Percentiles rank a stretch among this genome's conserved stretches.
These are phyloP conservation scores for Petrolisthes manimaculis DNA, from an alignment of 2,888 invertebrate species.

Conservation along the genomic window DNA sequence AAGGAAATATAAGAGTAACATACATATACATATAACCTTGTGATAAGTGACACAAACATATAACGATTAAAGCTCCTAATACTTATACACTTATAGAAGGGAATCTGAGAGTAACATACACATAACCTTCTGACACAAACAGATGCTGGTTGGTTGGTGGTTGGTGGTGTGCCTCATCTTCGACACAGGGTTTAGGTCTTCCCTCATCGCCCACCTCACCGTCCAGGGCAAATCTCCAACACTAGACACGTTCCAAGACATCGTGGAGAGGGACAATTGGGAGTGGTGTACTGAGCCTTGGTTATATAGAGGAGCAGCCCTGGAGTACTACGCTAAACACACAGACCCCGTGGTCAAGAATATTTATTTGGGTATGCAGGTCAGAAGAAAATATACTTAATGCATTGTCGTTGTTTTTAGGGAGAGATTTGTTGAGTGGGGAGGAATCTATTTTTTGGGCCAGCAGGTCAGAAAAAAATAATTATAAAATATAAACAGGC, in stretches of 20 bases:
- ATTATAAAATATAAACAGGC: too few species aligned
- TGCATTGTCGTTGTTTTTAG: not conserved
- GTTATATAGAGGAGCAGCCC: not conserved
- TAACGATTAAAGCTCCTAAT: too few species aligned
- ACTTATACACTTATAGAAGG: too few species aligned
- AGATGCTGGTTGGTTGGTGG: constrained; percentile 25
- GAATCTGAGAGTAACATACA: too few species aligned
- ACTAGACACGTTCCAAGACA: not conserved
- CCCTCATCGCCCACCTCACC: constrained; percentile 9
- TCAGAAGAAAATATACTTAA: not conserved
- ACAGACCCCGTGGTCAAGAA: not conserved
- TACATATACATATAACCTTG: too few species aligned
- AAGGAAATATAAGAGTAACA: too few species aligned
- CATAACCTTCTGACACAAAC: not conserved
- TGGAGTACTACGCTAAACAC: not conserved
- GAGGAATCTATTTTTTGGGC: too few species aligned
- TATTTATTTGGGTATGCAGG: not conserved
- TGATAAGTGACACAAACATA: not conserved
- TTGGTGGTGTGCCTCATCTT: constrained; percentile 40
- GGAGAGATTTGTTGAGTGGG: too few species aligned
- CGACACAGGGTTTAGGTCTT: constrained; percentile 27
- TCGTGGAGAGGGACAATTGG: not conserved
- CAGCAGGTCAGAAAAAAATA: too few species aligned
- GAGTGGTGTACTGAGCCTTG: not conserved
- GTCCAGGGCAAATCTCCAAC: not conserved